phyloP scores from a whole-genome alignment of 2,888 invertebrate genomes.

The Pecten maximus region DNA sequence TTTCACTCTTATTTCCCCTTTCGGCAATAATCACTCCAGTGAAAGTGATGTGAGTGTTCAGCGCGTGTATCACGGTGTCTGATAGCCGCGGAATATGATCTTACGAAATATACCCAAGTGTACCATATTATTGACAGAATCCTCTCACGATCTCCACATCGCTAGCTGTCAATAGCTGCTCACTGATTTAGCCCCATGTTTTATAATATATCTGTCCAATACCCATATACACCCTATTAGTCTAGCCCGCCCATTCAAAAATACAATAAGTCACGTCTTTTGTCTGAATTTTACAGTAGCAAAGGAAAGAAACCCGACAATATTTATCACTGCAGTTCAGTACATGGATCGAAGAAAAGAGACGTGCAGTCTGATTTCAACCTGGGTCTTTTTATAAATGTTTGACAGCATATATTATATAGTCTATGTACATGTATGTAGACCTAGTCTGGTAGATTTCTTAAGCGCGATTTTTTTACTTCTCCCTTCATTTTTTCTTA shows the following conservation, averaged over 20 bases:
- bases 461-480: too few relatives aligned
- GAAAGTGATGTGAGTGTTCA: conserved; percentile 18
- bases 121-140: neutral
- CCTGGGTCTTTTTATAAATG: too few relatives aligned
- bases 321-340: neutral
- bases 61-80: neutral
- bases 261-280: neutral
- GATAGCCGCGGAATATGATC: conserved; percentile 9
- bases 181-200: neutral
- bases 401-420: too few relatives aligned
- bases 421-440: too few relatives aligned
- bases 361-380: neutral
- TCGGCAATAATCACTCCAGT: conserved; percentile 26
- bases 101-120: conserved; percentile 24
- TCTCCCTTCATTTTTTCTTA: too few relatives aligned
- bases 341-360: neutral
- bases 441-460: too few relatives aligned
- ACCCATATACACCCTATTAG: neutral
- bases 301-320: neutral
- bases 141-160: neutral
- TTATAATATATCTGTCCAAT: conserved; percentile 23
- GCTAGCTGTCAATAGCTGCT: conserved; percentile 16
- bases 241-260: neutral
- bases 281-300: neutral
- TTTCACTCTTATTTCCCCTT: conserved; percentile 33